phyloP scores from a whole-genome alignment of 2,113 vertebrate species.

The Archilochus colubris region DNA sequence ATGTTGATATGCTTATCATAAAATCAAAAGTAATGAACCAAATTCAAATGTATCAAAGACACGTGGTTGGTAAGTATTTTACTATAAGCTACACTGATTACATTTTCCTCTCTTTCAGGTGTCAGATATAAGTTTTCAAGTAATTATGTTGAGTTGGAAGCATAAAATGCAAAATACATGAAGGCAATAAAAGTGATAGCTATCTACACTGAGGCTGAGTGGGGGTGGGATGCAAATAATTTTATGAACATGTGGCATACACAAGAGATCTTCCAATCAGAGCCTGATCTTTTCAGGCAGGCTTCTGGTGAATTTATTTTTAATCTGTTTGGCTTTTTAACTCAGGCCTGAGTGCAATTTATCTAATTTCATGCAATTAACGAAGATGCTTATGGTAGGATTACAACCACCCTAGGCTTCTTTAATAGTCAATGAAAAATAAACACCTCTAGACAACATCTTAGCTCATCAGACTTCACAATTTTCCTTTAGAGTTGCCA shows the following conservation, averaged over 20 bases:
- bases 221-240: not conserved
- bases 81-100: not conserved
- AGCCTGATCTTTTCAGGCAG: constrained; percentile 3
- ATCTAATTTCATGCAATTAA: constrained; percentile 42
- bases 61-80: not conserved
- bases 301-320: constrained; percentile 25
- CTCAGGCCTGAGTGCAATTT: not conserved
- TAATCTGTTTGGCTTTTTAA: constrained; percentile 16
- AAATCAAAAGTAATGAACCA: not conserved
- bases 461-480: not conserved
- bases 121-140: not conserved
- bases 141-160: not conserved
- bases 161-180: not conserved
- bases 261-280: constrained; percentile 11
- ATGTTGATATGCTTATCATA: not conserved
- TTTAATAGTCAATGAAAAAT: constrained; percentile 1
- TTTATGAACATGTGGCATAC: not conserved
- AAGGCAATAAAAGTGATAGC: not conserved
- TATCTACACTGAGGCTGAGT: not conserved
- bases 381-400: not conserved
- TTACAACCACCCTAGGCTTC: not conserved
- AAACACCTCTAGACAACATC: not conserved
- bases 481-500: not conserved
- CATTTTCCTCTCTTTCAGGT: not conserved
- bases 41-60: not conserved